Evolutionary conservation across 2,113 vertebrate species (phyloP).

Genomic region (Tapirus terrestris): DNA sequence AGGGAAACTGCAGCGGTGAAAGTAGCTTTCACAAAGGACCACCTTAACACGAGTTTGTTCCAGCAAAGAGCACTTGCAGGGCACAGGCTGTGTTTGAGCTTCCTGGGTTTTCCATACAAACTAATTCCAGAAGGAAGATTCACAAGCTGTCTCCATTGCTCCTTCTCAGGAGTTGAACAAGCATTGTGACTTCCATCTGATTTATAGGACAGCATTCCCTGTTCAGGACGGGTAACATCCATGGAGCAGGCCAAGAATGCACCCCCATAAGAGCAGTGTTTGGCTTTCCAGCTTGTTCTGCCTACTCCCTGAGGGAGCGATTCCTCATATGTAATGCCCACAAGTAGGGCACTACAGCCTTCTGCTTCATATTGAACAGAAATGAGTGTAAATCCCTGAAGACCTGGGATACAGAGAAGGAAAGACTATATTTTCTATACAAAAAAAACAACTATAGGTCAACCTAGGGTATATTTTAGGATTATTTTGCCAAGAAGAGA

Average conservation of each 20-base stretch:
- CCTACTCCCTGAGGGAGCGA: fast-evolving
- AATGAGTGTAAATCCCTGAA: not conserved
- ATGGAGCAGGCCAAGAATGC: not conserved
- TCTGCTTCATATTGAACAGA: not conserved
- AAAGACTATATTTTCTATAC: not conserved
- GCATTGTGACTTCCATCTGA: not conserved
- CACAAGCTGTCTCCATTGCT: not conserved
- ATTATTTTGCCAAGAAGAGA: not conserved
- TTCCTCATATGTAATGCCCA: not conserved
- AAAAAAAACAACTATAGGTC: not conserved
- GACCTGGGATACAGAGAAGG: not conserved
- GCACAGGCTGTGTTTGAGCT: not conserved
- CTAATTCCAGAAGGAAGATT: not conserved
- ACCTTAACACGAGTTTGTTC: not conserved
- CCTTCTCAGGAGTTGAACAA: not conserved
- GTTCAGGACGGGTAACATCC: not conserved
- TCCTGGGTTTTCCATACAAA: not conserved
- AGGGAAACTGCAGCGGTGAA: not conserved
- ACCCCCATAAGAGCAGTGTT: not conserved
- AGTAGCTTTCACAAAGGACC: not conserved
- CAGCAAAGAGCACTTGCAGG: not conserved
- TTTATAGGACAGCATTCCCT: not conserved
- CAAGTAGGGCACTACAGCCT: too few species aligned
- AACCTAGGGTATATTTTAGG: not conserved
- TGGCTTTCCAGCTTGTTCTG: not conserved